Percentiles rank a stretch among this genome's conserved stretches.
phyloP scores from a whole-genome alignment of 2,888 invertebrate genomes.

The Cheiracanthium punctorium region DNA sequence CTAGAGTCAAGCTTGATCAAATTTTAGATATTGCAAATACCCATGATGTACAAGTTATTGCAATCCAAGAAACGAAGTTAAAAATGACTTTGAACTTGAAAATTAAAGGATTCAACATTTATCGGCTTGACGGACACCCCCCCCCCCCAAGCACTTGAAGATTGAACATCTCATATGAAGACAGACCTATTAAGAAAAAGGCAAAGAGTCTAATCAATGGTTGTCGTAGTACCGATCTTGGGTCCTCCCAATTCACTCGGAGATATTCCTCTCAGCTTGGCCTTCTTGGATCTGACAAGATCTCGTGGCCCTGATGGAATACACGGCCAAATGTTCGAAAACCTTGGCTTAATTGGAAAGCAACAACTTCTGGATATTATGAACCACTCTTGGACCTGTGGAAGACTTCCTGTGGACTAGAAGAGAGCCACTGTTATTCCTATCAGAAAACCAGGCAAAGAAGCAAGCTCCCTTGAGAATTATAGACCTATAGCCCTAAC shows the following conservation, averaged over 20 bases:
- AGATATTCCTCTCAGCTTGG: background rate
- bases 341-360: background rate
- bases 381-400: background rate
- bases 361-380: background rate
- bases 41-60: too few species aligned
- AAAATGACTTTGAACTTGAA: too few species aligned
- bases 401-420: background rate
- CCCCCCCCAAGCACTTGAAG: background rate
- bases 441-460: too few species aligned
- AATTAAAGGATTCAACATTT: too few species aligned
- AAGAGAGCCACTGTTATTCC: slow-evolving; percentile 3
- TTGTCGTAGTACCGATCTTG: slow-evolving; percentile 6
- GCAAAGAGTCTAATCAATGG: background rate
- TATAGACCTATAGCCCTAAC: too few species aligned
- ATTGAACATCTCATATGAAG: background rate
- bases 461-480: too few species aligned
- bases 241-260: slow-evolving; percentile 1
- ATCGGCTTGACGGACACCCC: too few species aligned
- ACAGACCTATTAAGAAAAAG: background rate
- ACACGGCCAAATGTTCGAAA: too few species aligned
- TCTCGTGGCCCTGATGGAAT: background rate
- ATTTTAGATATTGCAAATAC: too few species aligned
- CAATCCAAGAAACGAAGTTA: too few species aligned
- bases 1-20: too few species aligned
- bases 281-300: background rate